A percentile compares a stretch with the other conserved stretches of the same genome.
Conservation (phyloP, 2,797 vertebrate genomes). For the Lycodopsis pacificus region DNA sequence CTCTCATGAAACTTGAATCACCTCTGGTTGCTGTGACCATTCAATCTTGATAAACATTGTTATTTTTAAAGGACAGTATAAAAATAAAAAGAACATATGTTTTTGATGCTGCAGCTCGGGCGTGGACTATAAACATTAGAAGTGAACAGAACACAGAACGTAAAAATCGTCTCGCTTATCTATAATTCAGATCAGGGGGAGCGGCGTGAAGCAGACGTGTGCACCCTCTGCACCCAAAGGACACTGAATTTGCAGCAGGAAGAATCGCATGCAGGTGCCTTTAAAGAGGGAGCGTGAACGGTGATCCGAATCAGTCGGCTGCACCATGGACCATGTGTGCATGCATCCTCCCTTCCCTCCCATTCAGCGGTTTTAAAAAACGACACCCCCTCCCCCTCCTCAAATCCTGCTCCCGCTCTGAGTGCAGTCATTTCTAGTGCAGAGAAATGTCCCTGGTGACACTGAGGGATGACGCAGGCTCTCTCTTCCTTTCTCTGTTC, state of each 20-base stretch:
- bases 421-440: slow-evolving; percentile 85
- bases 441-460: slow-evolving; percentile 84
- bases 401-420: slow-evolving; percentile 71
- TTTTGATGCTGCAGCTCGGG: slow-evolving; percentile 18
- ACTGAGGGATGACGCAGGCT: slow-evolving; percentile 82
- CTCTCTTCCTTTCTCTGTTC: slow-evolving; percentile 69
- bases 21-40: slow-evolving; percentile 30
- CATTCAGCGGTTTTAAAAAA: slow-evolving; percentile 79
- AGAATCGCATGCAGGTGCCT: slow-evolving; percentile 44
- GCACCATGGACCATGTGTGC: slow-evolving; percentile 74
- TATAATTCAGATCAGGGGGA: slow-evolving; percentile 35
- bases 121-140: background rate
- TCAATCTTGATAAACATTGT: slow-evolving; percentile 35
- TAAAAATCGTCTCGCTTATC: background rate
- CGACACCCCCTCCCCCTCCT: slow-evolving; percentile 41
- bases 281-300: slow-evolving; percentile 55
- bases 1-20: slow-evolving; percentile 62
- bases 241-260: slow-evolving; percentile 49
- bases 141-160: background rate
- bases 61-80: slow-evolving; percentile 35
- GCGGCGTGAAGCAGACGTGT: slow-evolving; percentile 2
- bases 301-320: slow-evolving; percentile 73
- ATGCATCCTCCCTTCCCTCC: slow-evolving; percentile 67
- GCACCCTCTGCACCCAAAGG: slow-evolving; percentile 10
- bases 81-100: slow-evolving; percentile 23